A percentile compares a stretch with the other conserved stretches of the same genome.
phyloP scores from a whole-genome alignment of 2,797 vertebrate species.

The Crenichthys baileyi region DNA sequence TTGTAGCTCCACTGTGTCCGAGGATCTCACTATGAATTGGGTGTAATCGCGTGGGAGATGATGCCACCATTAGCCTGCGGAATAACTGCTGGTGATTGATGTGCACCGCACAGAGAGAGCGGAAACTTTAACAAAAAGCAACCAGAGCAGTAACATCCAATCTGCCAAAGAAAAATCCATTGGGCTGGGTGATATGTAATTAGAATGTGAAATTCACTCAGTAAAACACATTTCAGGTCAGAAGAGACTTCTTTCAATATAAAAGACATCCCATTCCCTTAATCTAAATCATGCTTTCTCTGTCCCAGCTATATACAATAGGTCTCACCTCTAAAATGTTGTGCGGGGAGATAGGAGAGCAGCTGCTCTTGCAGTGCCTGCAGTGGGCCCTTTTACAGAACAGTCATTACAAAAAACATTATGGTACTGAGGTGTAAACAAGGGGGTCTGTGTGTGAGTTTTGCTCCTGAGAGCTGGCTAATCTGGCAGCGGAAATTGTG shows the following conservation, averaged over 20 bases:
- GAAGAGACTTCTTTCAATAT: conserved; percentile 60
- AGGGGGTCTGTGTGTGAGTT: conserved; percentile 62
- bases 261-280: conserved; percentile 62
- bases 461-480: conserved; percentile 76
- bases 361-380: conserved; percentile 57
- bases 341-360: conserved; percentile 73
- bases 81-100: conserved; percentile 71
- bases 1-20: conserved; percentile 73
- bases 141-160: conserved; percentile 64
- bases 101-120: conserved; percentile 56
- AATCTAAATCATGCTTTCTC: conserved; percentile 58
- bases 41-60: conserved; percentile 68
- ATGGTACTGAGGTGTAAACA: conserved; percentile 70
- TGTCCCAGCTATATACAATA: conserved; percentile 62
- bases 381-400: conserved; percentile 61
- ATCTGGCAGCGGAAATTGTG: conserved; percentile 81
- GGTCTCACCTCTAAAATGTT: conserved; percentile 70
- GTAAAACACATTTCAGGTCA: conserved; percentile 68
- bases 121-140: conserved; percentile 71
- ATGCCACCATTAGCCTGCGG: conserved; percentile 71
- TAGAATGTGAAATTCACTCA: conserved; percentile 55
- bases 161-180: conserved; percentile 52
- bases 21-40: conserved; percentile 70
- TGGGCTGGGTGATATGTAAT: conserved; percentile 59
- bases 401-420: conserved; percentile 71